Evolutionary conservation across 2,113 vertebrate species (phyloP), one percentile per base, ranked within the genome.

Genomic region (Platichthys stellatus): DNA sequence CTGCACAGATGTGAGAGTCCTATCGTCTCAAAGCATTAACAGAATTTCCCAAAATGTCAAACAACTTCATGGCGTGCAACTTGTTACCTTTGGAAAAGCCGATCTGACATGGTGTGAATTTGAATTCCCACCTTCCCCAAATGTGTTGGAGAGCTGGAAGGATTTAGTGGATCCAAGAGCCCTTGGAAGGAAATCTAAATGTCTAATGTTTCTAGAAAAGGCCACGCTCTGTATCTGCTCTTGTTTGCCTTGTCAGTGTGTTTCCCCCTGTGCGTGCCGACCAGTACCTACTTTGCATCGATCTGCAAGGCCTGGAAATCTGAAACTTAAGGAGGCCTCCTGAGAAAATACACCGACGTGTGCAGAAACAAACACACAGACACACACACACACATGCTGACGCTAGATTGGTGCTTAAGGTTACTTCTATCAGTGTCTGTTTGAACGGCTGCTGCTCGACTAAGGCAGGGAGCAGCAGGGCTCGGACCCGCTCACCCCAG

Each of bases 301-400:
- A 93, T 92, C 83, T 59, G 78, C 68, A 59, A 87, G 80, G 86
- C 78, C 80, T 88, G 81, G 89, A 88, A 93, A 93, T 80, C 53
- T 74, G 85, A 92, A 90, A 88, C 87, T 80, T 28, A 63, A 83
- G 72, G 66, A 82, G 78, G 76, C 74, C 87, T 49, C 84, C 78
- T 68, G 81, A 84, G 82, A 83, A 85, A 82, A 86, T 72, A 70
- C 83, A 74, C 53, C 10, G 40, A 77, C 54, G 9, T 76, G 78
- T 69, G 49, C 67, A 72, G 72, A 78, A 89, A 86, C 74, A 88
- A 82, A 69, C 76, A 68, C 65, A 31, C 68, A 58, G 63, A 76
- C 58, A 69, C 68, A 63, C 68, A 76, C 68, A 76, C 49, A 72
- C 59, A 79, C 40, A 51, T 59, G 53, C 31, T 35, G 62, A 66